phyloP scores from a whole-genome alignment of 2,113 vertebrate genomes.

The Mesitornis unicolor region DNA sequence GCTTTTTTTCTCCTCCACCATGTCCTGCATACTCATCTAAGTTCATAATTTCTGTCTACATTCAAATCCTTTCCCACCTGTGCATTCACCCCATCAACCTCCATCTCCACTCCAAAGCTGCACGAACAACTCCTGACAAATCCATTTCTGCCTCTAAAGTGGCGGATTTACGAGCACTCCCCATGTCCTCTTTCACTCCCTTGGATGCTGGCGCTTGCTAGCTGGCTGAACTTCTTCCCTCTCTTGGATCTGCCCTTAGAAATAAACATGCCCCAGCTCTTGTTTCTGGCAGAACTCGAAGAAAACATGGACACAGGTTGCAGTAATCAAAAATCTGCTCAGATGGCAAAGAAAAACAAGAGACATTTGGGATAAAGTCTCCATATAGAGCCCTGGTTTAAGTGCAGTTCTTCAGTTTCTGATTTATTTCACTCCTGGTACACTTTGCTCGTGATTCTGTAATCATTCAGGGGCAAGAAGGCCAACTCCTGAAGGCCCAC shows the following conservation, averaged over 20 bases:
- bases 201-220: slow-evolving; percentile 11
- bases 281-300: slow-evolving; percentile 30
- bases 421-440: slow-evolving; percentile 28
- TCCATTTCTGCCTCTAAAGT: not conserved
- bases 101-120: not conserved
- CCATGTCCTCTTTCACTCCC: not conserved
- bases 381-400: not conserved
- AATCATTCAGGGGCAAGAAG: not conserved
- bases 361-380: not conserved
- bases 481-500: slow-evolving; percentile 20
- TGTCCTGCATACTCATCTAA: not conserved
- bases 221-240: slow-evolving; percentile 31
- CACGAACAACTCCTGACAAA: not conserved
- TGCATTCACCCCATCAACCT: not conserved
- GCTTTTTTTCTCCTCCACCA: too few species aligned
- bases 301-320: not conserved
- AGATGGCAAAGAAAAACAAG: not conserved
- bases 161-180: not conserved
- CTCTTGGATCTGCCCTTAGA: slow-evolving; percentile 42
- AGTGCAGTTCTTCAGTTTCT: not conserved
- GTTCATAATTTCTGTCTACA: not conserved
- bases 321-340: slow-evolving; percentile 25
- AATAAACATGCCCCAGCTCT: slow-evolving; percentile 28
- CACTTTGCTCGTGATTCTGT: slow-evolving; percentile 12
- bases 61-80: not conserved